A percentile compares a stretch with the other conserved stretches of the same genome.
phyloP scores from a whole-genome alignment of 2,797 vertebrate species.

The Leucoraja ocellata region DNA sequence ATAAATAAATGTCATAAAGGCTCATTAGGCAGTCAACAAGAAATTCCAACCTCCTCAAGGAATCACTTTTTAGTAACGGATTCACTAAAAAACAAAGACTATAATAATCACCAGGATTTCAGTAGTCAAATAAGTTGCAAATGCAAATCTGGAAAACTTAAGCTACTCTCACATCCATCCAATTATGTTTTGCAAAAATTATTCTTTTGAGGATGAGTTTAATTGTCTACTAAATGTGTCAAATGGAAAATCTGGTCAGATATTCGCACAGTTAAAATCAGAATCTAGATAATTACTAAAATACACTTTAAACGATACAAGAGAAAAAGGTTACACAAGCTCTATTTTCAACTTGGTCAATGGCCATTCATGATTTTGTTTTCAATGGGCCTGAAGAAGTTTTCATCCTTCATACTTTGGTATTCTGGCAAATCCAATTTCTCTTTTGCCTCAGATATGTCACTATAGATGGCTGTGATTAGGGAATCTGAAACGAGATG shows the following conservation, averaged over 20 bases:
- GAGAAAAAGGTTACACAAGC: background rate
- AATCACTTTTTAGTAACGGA: background rate
- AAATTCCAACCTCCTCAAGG: background rate
- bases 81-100: background rate
- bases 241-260: background rate
- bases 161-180: background rate
- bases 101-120: slow-evolving; percentile 4
- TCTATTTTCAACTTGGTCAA: slow-evolving; percentile 52
- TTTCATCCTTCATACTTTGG: slow-evolving; percentile 74
- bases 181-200: background rate
- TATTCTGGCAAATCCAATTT: slow-evolving; percentile 79
- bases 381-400: slow-evolving; percentile 70
- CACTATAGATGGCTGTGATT: slow-evolving; percentile 77
- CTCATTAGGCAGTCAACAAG: background rate
- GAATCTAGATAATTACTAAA: background rate
- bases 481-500: slow-evolving; percentile 69
- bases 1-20: background rate
- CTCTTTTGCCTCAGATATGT: slow-evolving; percentile 80
- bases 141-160: background rate
- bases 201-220: background rate
- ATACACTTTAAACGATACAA: background rate
- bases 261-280: background rate
- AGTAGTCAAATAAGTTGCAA: background rate
- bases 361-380: slow-evolving; percentile 70
- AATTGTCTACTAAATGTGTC: background rate